Conservation (phyloP, 2,797 vertebrate genomes). For the Buphagus erythrorhynchus region DNA sequence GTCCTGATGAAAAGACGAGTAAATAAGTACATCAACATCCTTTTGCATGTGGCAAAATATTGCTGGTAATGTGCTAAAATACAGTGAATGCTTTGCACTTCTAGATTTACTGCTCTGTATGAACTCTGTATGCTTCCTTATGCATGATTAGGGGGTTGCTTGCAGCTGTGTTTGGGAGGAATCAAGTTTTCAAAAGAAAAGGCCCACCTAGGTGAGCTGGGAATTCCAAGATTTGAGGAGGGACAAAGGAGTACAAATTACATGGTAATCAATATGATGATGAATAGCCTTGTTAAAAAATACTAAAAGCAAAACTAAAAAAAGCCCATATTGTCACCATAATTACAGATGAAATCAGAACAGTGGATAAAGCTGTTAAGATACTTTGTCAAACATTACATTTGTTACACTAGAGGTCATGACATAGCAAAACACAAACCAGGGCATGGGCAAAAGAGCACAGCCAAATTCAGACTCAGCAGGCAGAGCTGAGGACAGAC, state of each 20-base stretch:
- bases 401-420: background rate
- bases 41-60: background rate
- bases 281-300: background rate
- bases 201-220: background rate
- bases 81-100: background rate
- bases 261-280: background rate
- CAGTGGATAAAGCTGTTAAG: background rate
- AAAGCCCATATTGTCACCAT: background rate
- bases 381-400: background rate
- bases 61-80: background rate
- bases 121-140: background rate
- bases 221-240: background rate
- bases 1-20: background rate
- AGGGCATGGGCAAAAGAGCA: background rate
- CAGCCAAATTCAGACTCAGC: background rate
- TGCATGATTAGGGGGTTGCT: background rate
- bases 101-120: background rate
- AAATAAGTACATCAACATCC: background rate
- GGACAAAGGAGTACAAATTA: background rate
- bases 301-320: background rate
- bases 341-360: background rate
- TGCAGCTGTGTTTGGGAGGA: background rate
- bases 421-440: background rate
- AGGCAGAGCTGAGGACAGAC: background rate
- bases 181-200: background rate